Base-by-base conservation (phyloP, 2,113 vertebrate species). In the Proterorhinus semilunaris region DNA sequence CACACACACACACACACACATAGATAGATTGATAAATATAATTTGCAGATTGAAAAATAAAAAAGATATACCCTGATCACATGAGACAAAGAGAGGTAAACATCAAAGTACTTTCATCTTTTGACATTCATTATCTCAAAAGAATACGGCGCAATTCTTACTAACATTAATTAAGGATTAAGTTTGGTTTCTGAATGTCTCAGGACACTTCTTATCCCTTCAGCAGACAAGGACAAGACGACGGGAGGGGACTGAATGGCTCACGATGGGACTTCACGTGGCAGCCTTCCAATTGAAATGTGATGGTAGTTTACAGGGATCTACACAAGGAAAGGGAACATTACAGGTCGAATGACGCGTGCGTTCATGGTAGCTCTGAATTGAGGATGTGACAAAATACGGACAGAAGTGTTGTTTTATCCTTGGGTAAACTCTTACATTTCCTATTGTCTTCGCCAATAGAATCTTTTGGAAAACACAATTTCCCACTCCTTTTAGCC, bases 241-340 rank as follows among this genome's bases (percentile, higher is more conserved):
- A 72, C 79, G 59, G 52, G 12, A 75, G 27, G 66, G 71, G 70
- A 81, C 83, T 49, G 74, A 53, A 67, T 66, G 65, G 72, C 55
- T 69, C 61, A 0, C 54, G 8, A 58, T 13, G 74, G 70, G 84
- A 86, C 66, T 84, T 21, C 72, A 76, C n/a, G 59, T 79, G 80
- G 86, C 83, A 80, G 65, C 71, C 63, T 69, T 84, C 79, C 83
- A 44, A 87, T 66, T 44, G 69, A 57, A 69, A 68, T 53, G 11
- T 78, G 81, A 70, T 54, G 13, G 58, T 47, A 49, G 55, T 71
- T 71, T 78, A 78, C 73, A 78, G 71, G 66, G 71, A 78, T 67
- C 73, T 12, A 21, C 46, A 51, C 66, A 75, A 75, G 79, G 75
- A 68, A 82, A 75, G 79, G 78, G 70, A 76, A 6, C 55, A 59